phyloP scores from a whole-genome alignment of 2,113 vertebrate species.

The Platichthys flesus region DNA sequence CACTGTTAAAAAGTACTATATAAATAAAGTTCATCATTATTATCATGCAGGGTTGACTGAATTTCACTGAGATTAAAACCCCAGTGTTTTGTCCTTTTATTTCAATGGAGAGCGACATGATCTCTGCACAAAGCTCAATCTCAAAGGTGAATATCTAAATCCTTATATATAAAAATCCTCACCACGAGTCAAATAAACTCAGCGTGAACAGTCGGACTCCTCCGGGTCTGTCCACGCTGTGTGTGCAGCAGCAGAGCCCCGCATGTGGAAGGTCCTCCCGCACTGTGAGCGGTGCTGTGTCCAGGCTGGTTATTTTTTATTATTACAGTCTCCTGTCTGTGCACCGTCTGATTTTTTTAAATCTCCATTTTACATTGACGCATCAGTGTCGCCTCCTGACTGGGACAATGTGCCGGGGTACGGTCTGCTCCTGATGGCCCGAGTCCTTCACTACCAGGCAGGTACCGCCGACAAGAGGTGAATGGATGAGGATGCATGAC shows the following conservation, averaged over 20 bases:
- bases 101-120: too few relatives aligned
- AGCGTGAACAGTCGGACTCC: not conserved
- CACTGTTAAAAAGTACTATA: too few relatives aligned
- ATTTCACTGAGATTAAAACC: too few relatives aligned
- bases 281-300: conserved; percentile 80
- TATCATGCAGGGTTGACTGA: too few relatives aligned
- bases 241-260: conserved; percentile 1
- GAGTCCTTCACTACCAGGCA: conserved; percentile 63
- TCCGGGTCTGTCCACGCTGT: not conserved
- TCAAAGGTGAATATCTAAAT: too few relatives aligned
- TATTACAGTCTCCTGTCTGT: conserved; percentile 29
- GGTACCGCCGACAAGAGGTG: conserved; percentile 74
- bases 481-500: conserved; percentile 66
- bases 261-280: conserved; percentile 78
- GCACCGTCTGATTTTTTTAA: conserved; percentile 37
- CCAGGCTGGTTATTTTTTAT: conserved; percentile 24
- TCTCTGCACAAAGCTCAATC: too few relatives aligned
- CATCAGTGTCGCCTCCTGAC: conserved; percentile 64
- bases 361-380: conserved; percentile 77
- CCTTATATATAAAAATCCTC: not conserved
- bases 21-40: too few relatives aligned
- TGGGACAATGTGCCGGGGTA: conserved; percentile 64
- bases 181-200: not conserved
- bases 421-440: conserved; percentile 64
- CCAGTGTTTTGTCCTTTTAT: too few relatives aligned